phyloP scores from a whole-genome alignment of 2,797 vertebrate genomes.

The Cephalopachus bancanus region DNA sequence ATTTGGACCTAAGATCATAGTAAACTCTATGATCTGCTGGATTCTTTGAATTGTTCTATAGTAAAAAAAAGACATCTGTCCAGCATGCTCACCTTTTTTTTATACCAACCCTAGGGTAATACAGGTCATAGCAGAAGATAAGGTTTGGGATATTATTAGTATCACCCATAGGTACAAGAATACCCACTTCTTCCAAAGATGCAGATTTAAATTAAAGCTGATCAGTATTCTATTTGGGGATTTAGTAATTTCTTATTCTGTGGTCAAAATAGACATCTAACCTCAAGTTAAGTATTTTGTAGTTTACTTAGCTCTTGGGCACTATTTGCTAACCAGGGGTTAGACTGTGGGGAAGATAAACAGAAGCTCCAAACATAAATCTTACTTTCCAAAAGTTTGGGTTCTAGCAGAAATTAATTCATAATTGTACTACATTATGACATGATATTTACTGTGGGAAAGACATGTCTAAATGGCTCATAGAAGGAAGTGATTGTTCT shows the following conservation, averaged over 20 bases:
- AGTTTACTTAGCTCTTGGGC: conserved; percentile 14
- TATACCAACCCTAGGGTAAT: background rate
- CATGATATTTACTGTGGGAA: background rate
- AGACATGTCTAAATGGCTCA: background rate
- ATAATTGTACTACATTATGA: background rate
- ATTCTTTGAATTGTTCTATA: background rate
- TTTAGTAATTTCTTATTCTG: background rate
- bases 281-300: background rate
- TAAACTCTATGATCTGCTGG: background rate
- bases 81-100: background rate
- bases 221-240: background rate
- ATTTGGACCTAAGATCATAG: background rate
- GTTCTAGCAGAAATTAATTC: conserved; percentile 11
- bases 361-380: background rate
- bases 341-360: conserved; percentile 9
- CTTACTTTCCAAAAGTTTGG: conserved; percentile 15
- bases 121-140: background rate
- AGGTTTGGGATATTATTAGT: background rate
- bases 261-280: background rate
- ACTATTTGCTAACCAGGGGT: background rate
- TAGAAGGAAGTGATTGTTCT: background rate
- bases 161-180: background rate
- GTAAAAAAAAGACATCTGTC: background rate
- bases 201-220: background rate
- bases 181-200: background rate